Evolutionary conservation across 2,113 vertebrate species (phyloP).

Genomic region (Oreotrochilus melanogaster): DNA sequence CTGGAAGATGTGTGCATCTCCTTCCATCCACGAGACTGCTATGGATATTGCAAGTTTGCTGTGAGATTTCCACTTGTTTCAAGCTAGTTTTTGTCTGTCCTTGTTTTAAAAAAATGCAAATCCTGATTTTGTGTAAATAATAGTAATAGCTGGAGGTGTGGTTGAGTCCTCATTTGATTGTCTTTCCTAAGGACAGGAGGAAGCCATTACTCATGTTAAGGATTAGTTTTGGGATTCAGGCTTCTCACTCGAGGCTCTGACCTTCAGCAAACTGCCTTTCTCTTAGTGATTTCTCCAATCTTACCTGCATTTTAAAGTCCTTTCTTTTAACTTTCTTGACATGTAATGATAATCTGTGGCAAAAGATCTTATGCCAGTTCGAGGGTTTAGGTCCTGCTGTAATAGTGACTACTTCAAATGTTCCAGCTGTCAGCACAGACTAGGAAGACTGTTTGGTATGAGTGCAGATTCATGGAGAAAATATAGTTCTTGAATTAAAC

Average conservation of each 20-base stretch:
- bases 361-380: accelerated
- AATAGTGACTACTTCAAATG: background rate
- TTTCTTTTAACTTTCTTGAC: background rate
- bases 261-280: background rate
- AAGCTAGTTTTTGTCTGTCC: background rate
- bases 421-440: background rate
- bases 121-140: background rate
- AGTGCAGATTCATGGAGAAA: background rate
- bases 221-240: background rate
- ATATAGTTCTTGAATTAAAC: background rate
- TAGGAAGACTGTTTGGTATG: background rate
- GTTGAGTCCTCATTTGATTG: background rate
- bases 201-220: background rate
- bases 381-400: background rate
- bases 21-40: accelerated
- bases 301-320: background rate
- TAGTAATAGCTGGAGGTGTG: background rate
- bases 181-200: background rate
- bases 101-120: background rate
- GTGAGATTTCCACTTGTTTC: background rate
- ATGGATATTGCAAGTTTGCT: background rate
- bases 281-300: background rate
- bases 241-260: background rate
- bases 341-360: background rate
- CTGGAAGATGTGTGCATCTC: background rate